phyloP scores from a whole-genome alignment of 2,888 invertebrate species.

The Carterocephalus palaemon region DNA sequence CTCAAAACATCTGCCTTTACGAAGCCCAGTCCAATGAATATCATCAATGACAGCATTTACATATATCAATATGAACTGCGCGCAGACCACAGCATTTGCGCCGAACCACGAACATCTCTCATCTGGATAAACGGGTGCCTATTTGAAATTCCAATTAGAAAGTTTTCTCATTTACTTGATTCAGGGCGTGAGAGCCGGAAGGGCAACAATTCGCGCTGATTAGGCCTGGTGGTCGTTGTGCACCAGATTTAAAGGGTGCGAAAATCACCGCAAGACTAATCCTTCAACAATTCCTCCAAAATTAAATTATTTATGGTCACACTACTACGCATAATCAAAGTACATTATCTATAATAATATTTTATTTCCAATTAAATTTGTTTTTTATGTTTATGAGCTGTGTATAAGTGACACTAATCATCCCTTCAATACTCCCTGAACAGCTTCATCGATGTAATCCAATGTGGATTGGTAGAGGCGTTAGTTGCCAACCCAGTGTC shows the following conservation, averaged over 20 bases:
- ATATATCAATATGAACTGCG: constrained; percentile 17
- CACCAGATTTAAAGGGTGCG: constrained; percentile 69
- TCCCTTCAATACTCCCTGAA: too few relatives aligned
- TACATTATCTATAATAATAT: too few relatives aligned
- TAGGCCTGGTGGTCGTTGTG: constrained; percentile 65
- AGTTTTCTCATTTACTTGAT: constrained; percentile 79
- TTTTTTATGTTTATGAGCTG: too few relatives aligned
- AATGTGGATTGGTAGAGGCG: too few relatives aligned
- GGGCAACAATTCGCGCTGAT: constrained; percentile 76
- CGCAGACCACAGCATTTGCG: constrained; percentile 32
- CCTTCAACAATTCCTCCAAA: constrained; percentile 52
- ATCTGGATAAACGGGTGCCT: constrained; percentile 71
- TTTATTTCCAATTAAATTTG: too few relatives aligned
- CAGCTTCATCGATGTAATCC: too few relatives aligned
- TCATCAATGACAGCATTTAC: constrained; percentile 14
- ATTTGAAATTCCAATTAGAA: constrained; percentile 79
- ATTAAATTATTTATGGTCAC: constrained; percentile 54
- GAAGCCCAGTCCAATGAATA: background rate
- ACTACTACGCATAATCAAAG: too few relatives aligned
- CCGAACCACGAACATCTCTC: constrained; percentile 65
- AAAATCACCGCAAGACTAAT: constrained; percentile 64
- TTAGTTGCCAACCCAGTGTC: too few relatives aligned
- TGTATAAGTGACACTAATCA: too few relatives aligned
- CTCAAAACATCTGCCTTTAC: background rate
- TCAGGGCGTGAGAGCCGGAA: constrained; percentile 72